Base-by-base conservation (phyloP, 2,888 invertebrate species). In the Lasioglossum calceatum region DNA sequence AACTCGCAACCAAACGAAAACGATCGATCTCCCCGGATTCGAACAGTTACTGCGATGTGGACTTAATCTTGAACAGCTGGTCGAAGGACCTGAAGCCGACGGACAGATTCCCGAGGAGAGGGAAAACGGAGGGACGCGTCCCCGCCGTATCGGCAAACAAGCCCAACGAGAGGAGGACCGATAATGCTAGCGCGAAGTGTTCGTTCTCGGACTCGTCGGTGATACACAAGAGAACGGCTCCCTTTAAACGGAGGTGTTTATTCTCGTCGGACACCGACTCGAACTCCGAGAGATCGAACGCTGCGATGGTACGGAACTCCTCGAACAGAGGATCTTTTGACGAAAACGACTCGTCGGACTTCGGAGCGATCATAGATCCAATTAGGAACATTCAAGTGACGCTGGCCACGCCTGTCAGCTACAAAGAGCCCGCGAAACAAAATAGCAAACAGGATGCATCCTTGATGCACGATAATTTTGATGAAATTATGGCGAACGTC, bases 401-500 rank as follows among this genome's bases (percentile, higher is more conserved):
- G 32, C 32, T 2, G 12, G 23, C 8, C 0, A 8, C n/a, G 1
- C 5, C 32, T 16, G 7, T 10, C 19, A 64, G n/a, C 0, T 16
- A 44, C 27, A 19, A 39, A 32, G 70, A 71, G 19, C 12, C 61
- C 19, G 32, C 2, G 32, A 44, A 32, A n/a, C 36, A 39, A 14
- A 47, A 4, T n/a, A 19, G 27, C 4, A 39, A 39, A 19, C 61
- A 47, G 1, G 64, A 32, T 16, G 32, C 19, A 7, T 19, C 1
- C 12, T n/a, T 79, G 4, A 70, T 88, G 58, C 81, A 87, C 12
- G 89, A 89, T 16, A 86, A 85, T 36, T 88, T 89, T 16, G 86
- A 90, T 47, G 91, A 90, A 0, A 19, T 83, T 1, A 81, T 91
- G 1, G 89, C 85, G 10, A 86, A 82, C n/a, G 81, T 89, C 5